Percentiles rank a stretch among this genome's conserved stretches.
These are phyloP conservation scores for Melanargia galathea DNA, from an alignment of 2,888 invertebrate species.

Conservation along the genomic window DNA sequence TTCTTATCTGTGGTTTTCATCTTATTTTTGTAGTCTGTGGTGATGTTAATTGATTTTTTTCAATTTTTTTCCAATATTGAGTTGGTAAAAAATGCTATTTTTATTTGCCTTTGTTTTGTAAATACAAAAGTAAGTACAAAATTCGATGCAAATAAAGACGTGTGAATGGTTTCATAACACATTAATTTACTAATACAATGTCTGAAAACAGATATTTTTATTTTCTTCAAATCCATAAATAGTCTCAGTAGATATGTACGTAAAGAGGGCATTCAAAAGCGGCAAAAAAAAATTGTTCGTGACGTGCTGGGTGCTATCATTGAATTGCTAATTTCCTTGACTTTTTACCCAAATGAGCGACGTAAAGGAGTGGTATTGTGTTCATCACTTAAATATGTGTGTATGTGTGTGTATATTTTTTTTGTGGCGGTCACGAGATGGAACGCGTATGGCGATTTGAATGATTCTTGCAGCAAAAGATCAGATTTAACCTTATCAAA, in stretches of 20 bases:
- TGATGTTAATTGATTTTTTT: conserved; percentile 6
- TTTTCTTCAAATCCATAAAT: conserved; percentile 15
- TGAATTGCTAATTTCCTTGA: not conserved
- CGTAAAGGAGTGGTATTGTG: not conserved
- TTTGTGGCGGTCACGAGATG: not conserved
- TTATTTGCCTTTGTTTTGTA: conserved; percentile 43
- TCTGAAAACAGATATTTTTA: not conserved
- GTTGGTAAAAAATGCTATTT: conserved; percentile 40
- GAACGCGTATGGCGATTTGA: not conserved
- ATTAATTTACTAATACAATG: not conserved
- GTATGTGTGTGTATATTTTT: not conserved
- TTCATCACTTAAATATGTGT: not conserved
- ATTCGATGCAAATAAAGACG: conserved; percentile 8
- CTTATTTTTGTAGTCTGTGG: not conserved
- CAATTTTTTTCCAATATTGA: conserved; percentile 42
- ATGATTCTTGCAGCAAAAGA: not conserved
- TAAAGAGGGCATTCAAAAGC: not conserved
- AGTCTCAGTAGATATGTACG: conserved; percentile 4
- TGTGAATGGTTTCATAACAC: not conserved
- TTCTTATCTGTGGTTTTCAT: too few relatives aligned
- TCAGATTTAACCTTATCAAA: not conserved
- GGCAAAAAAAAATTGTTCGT: conserved; percentile 7
- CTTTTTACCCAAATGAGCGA: not conserved
- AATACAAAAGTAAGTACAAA: conserved; percentile 36
- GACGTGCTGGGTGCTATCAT: conserved; percentile 9